Evolutionary conservation across 1,140 invertebrate genomes (phyloP).

Genomic region (Berghia stephanieae): DNA sequence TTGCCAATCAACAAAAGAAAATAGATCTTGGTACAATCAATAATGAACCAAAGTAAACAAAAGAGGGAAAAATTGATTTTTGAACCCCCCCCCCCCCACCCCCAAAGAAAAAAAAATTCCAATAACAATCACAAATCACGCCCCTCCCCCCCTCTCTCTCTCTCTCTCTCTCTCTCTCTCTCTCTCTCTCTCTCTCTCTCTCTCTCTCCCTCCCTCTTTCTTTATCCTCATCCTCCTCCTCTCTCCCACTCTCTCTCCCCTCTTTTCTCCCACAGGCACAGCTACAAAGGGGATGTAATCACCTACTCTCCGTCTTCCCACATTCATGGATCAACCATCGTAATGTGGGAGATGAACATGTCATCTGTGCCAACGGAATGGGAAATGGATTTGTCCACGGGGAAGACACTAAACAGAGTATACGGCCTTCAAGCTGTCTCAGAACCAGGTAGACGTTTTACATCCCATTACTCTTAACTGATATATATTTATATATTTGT

Average conservation of each 20-base stretch:
- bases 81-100: background rate
- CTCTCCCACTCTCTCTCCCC: background rate
- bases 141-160: background rate
- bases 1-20: no score
- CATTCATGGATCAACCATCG: background rate
- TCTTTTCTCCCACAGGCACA: background rate
- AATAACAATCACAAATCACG: no score
- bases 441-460: background rate
- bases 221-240: background rate
- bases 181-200: conserved; percentile 10
- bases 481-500: background rate
- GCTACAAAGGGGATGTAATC: background rate
- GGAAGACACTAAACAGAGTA: background rate
- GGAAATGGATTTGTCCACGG: no score
- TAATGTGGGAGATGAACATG: background rate
- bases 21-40: no score
- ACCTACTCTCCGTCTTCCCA: background rate
- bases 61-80: no score
- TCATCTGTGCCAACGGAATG: background rate
- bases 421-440: background rate
- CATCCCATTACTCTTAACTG: no score
- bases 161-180: background rate
- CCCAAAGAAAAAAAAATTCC: background rate
- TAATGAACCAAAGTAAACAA: no score
- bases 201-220: background rate